These are phyloP conservation scores for Melanophora roralis DNA, from an alignment of 2,888 invertebrate species.

Conservation along the genomic window DNA sequence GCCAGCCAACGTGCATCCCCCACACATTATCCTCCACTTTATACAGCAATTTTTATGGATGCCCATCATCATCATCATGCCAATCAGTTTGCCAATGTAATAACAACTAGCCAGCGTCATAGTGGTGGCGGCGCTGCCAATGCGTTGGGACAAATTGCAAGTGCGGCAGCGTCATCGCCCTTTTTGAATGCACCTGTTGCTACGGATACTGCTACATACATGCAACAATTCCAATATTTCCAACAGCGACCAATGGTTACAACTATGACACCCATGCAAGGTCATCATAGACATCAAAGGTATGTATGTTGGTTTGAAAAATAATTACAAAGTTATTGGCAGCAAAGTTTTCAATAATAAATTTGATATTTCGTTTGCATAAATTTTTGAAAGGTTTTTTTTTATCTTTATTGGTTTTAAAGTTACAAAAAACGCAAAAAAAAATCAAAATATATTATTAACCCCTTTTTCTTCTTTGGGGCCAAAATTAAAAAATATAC, in stretches of 20 bases:
- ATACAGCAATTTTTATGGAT: slow-evolving; percentile 74
- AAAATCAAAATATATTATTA: no score
- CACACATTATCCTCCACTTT: slow-evolving; percentile 73
- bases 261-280: slow-evolving; percentile 50
- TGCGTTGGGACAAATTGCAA: slow-evolving; percentile 68
- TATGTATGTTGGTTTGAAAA: slow-evolving; percentile 35
- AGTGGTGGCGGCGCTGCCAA: slow-evolving; percentile 65
- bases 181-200: slow-evolving; percentile 65
- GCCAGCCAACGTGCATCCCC: slow-evolving; percentile 64
- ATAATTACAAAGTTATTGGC: no score
- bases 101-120: slow-evolving; percentile 54
- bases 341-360: no score
- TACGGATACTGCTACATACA: slow-evolving; percentile 62
- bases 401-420: no score
- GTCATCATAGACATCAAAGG: slow-evolving; percentile 63
- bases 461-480: no score
- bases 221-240: slow-evolving; percentile 70
- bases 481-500: no score
- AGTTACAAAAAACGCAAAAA: no score
- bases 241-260: slow-evolving; percentile 67
- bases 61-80: slow-evolving; percentile 53
- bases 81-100: slow-evolving; percentile 49
- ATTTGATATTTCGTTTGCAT: no score
- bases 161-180: slow-evolving; percentile 67
- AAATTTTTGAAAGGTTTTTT: no score